Percentiles rank a stretch among this genome's conserved stretches.
Conservation (phyloP, 2,797 vertebrate genomes). For the Spatula clypeata region DNA sequence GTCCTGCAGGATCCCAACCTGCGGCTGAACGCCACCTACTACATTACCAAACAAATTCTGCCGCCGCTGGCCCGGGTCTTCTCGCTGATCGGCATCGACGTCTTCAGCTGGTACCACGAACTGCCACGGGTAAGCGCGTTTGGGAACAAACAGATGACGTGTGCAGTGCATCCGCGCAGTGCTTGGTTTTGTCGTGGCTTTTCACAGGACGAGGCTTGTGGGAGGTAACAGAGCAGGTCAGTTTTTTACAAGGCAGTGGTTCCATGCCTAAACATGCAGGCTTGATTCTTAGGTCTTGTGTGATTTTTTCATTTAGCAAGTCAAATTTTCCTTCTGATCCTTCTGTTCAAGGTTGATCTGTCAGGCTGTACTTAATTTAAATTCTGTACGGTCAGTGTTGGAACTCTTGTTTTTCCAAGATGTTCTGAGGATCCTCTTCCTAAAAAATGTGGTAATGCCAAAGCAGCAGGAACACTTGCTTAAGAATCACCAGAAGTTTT, state of each 20-base stretch:
- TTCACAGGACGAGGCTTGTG: neutral
- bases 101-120: conserved; percentile 97
- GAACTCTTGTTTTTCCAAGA: neutral
- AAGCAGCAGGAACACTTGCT: neutral
- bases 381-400: neutral
- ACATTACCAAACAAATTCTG: conserved; percentile 97
- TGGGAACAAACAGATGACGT: neutral
- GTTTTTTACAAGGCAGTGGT: neutral
- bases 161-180: fast-evolving
- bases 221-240: neutral
- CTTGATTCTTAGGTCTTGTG: neutral
- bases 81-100: conserved; percentile 95
- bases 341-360: neutral
- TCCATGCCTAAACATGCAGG: neutral
- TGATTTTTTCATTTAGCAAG: neutral
- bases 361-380: neutral
- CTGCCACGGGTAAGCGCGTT: conserved; percentile 91
- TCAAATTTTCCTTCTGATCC: fast-evolving
- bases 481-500: neutral
- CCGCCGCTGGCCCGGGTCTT: conserved; percentile 94
- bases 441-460: neutral
- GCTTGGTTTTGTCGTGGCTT: neutral
- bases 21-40: conserved; percentile 94
- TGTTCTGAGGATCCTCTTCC: neutral
- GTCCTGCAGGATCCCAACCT: conserved; percentile 92